These are phyloP conservation scores for Agriotes lineatus DNA, from an alignment of 2,888 invertebrate species.

Conservation along the genomic window DNA sequence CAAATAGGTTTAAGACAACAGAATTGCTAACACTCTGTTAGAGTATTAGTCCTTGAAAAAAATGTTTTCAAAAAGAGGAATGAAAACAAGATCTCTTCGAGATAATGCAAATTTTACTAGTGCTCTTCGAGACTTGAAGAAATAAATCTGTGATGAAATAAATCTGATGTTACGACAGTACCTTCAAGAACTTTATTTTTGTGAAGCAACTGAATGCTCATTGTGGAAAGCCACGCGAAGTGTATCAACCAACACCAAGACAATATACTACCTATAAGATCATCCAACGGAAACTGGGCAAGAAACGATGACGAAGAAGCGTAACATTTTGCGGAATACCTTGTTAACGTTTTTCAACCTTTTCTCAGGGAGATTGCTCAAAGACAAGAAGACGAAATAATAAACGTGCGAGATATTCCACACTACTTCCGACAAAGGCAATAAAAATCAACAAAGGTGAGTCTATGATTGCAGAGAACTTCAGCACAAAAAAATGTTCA, in stretches of 20 bases:
- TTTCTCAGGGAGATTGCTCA: no score
- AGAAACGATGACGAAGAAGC: not conserved
- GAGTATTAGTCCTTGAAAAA: not conserved
- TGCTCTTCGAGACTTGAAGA: not conserved
- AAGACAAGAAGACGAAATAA: no score
- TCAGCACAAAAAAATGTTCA: not conserved
- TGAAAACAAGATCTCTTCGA: not conserved
- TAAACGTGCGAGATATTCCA: no score
- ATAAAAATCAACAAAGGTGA: not conserved
- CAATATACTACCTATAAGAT: not conserved
- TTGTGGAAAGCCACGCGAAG: not conserved
- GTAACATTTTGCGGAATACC: not conserved
- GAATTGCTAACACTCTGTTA: not conserved
- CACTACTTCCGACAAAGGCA: no score
- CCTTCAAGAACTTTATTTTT: not conserved
- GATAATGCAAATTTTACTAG: not conserved
- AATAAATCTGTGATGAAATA: not conserved
- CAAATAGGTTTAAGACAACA: not conserved
- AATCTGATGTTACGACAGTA: not conserved
- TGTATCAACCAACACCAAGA: not conserved
- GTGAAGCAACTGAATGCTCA: not conserved
- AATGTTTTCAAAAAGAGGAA: not conserved
- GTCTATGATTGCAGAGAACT: not conserved
- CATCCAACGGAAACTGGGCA: not conserved
- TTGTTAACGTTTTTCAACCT: not conserved